These are phyloP conservation scores for Conops quadrifasciatus DNA, from an alignment of 2,888 invertebrate species.

Conservation along the genomic window DNA sequence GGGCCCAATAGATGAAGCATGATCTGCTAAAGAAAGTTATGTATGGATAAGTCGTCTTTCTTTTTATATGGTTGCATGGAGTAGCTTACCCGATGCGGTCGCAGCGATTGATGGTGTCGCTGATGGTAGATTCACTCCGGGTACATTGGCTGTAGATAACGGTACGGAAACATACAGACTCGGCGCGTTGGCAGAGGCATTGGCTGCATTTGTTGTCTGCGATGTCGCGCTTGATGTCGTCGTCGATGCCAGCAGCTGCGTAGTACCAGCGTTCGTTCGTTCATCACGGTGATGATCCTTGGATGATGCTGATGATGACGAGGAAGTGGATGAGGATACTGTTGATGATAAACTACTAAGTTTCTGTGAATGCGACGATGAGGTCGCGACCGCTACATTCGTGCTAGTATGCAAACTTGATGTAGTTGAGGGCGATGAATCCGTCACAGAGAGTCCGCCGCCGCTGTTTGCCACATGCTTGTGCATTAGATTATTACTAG, in stretches of 20 bases:
- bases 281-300: conserved; percentile 47
- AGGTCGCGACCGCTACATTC: not conserved
- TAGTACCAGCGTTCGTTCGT: conserved; percentile 31
- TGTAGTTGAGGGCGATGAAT: conserved; percentile 9
- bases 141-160: conserved; percentile 67
- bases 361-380: conserved; percentile 39
- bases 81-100: conserved; percentile 13
- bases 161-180: conserved; percentile 74
- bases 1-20: conserved; percentile 42
- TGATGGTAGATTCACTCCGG: conserved; percentile 64
- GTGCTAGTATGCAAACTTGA: not conserved
- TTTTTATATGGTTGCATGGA: not conserved
- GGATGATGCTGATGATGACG: conserved; percentile 41
- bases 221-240: conserved; percentile 24
- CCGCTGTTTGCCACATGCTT: conserved; percentile 16
- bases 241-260: conserved; percentile 29
- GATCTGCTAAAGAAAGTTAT: conserved; percentile 38
- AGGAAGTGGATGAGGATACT: conserved; percentile 30
- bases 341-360: conserved; percentile 22
- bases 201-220: conserved; percentile 32
- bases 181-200: conserved; percentile 55
- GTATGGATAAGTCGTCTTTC: too few relatives aligned
- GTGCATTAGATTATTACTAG: conserved; percentile 5
- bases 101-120: conserved; percentile 43
- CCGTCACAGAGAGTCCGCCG: not conserved